Base-by-base conservation (phyloP, 2,888 invertebrate genomes). In the Philopedon plagiatum region DNA sequence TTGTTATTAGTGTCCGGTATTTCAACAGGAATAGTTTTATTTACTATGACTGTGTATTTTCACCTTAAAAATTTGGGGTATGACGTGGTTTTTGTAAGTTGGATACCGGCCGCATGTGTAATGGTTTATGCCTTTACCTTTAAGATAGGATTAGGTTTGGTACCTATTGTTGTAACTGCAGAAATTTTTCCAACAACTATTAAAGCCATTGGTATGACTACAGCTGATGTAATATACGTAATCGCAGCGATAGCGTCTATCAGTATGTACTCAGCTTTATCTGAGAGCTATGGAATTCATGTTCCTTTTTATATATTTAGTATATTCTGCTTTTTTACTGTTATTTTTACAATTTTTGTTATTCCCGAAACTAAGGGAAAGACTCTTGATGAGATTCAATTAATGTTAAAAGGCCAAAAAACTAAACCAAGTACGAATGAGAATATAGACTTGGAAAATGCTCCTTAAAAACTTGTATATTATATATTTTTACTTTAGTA, bases 161-260 rank as follows among this genome's bases (percentile, higher is more conserved):
- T 85, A 1, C 85, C 85, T 0, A 84, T 85, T 46, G 83, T 85
- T 11, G 79, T 85, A 64, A 85, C 85, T 5, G 84, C 84, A 0
- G 86, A 86, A 76, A 71, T 86, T 9, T 86, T 86, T 70, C 84
- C 86, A 0, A 82, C 85, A 1, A 83, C 83, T 44, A 81, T 86
- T 15, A 86, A 86, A 79, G 85, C 85, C 1, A 80, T 84, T 70
- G 85, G 84, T 2, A 84, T 85, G 84, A 84, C 85, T 0, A 57
- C 83, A 34, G 80, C 84, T 1, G 85, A 85, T 68, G 80, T 80
- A 2, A 81, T 82, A 76, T 85, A 83, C 68, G 83, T 84, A 0
- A 66, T 81, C 3, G 82, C 82, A 21, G 82, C 80, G n/a, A 76
- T 82, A 5, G 57, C 83, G 3, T 82, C 83, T 3, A 78, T 85